These are phyloP conservation scores for Oncorhynchus tshawytscha DNA, from an alignment of 2,113 vertebrate genomes.

Conservation along the genomic window DNA sequence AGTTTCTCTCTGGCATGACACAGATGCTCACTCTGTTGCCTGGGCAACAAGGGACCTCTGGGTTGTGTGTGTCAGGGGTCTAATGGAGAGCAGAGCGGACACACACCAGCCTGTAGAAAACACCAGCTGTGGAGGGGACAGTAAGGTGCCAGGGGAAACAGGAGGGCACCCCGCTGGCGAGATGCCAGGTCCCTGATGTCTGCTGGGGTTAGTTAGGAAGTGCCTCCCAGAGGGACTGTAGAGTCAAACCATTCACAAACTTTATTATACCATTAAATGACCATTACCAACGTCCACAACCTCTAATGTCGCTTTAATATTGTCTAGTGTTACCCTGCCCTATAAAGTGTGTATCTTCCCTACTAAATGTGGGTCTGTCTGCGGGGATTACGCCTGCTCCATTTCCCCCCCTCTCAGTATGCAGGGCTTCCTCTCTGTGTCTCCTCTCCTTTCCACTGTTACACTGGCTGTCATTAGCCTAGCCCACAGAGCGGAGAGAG, in stretches of 20 bases:
- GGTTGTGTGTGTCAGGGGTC: background rate
- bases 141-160: background rate
- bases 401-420: conserved; percentile 44
- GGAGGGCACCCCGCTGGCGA: background rate
- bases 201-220: too few species aligned
- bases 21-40: too few species aligned
- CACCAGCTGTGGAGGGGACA: background rate
- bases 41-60: conserved; percentile 18
- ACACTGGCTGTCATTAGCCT: conserved; percentile 49
- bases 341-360: too few species aligned
- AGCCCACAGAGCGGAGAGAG: conserved; percentile 32
- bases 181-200: background rate
- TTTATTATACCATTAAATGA: too few species aligned
- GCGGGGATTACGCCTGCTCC: conserved; percentile 31
- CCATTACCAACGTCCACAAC: too few species aligned
- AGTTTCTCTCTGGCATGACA: background rate
- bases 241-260: too few species aligned
- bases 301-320: too few species aligned
- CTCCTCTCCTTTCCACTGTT: conserved; percentile 28
- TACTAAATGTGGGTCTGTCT: conserved; percentile 3
- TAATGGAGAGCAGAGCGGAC: background rate
- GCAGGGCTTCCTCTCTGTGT: conserved; percentile 13
- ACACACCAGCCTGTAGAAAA: background rate
- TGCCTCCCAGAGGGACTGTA: too few species aligned
- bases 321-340: too few species aligned